These are phyloP conservation scores for Spizaetus ornatus DNA, from an alignment of 2,113 vertebrate genomes.

Conservation along the genomic window DNA sequence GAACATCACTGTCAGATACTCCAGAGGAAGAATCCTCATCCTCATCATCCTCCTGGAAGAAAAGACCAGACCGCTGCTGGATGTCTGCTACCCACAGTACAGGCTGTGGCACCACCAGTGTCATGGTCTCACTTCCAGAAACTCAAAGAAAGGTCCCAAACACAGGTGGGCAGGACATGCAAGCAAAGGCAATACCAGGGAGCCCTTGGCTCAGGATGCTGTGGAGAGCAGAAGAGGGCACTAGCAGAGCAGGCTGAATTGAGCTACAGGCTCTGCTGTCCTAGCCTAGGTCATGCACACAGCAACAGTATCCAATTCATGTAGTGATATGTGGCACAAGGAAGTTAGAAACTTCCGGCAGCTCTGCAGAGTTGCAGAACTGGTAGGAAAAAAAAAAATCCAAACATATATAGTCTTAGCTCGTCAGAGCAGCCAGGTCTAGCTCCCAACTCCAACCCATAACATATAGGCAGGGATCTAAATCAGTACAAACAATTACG, in stretches of 20 bases:
- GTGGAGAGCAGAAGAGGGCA: not conserved
- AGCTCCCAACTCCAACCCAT: not conserved
- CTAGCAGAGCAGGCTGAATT: not conserved
- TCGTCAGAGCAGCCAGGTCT: not conserved
- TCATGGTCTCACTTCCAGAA: not conserved
- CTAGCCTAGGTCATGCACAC: not conserved
- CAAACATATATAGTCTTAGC: not conserved
- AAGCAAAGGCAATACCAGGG: not conserved
- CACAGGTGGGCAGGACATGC: not conserved
- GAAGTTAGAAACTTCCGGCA: not conserved
- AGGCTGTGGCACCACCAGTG: not conserved
- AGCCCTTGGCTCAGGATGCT: not conserved
- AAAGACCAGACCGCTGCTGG: not conserved
- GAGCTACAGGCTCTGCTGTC: not conserved
- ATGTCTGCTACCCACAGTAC: not conserved
- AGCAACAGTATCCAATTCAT: not conserved
- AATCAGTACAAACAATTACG: not conserved
- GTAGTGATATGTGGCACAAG: not conserved
- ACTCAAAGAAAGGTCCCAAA: not conserved
- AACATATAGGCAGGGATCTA: not conserved
- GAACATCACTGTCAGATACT: constrained; percentile 84
- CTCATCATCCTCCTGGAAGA: constrained; percentile 69
- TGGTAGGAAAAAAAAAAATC: not conserved
- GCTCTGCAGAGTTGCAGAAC: not conserved
- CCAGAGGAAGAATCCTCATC: constrained; percentile 84